Evolutionary conservation across 2,797 vertebrate species (phyloP), one percentile per base, ranked within the genome.

Genomic region (Periophthalmus magnuspinnatus): DNA sequence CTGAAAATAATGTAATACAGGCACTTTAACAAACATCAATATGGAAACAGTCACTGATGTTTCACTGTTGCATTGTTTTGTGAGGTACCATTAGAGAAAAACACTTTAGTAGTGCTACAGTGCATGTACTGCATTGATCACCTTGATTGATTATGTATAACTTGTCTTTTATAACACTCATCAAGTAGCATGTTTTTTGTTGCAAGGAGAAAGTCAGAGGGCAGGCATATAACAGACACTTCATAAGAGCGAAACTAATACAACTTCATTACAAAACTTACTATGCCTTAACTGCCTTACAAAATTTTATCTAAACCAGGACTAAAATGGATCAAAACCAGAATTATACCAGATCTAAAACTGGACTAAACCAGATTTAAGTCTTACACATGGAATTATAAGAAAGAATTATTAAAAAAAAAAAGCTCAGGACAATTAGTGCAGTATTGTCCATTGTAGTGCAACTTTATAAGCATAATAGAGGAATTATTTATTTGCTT

Each of bases 181-280:
- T 14, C 24, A 65, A 61, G 10, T 7, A 52, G n/a, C n/a, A 38
- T 32, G 57, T 0, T 2, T 68, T 65, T 65, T 58, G 32, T 67
- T 57, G 2, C 21, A 22, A 5, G 8, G 14, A 19, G 5, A 21
- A 41, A 5, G 38, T 69, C 24, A 55, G 54, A 48, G 22, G n/a
- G 16, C 41, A 70, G 33, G 45, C 69, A 66, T 60, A 68, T 50
- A 17, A 74, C 14, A 6, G 47, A 67, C 14, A 45, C 60, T 14
- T 28, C 11, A 45, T 3, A 63, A 17, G 10, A 62, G n/a, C 16
- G 22, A 38, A 59, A 6, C 9, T 41, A 22, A 38, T 45, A 17
- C 6, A 41, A 41, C 36, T 41, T 59, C 2, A 17, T n/a, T n/a
- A n/a, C n/a, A n/a, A n/a, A 38, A 59, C 6, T 4, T 38, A 22